Percentiles rank a stretch among this genome's conserved stretches.
Evolutionary conservation across 2,797 vertebrate genomes (phyloP).

Genomic region (Ibycter americanus): DNA sequence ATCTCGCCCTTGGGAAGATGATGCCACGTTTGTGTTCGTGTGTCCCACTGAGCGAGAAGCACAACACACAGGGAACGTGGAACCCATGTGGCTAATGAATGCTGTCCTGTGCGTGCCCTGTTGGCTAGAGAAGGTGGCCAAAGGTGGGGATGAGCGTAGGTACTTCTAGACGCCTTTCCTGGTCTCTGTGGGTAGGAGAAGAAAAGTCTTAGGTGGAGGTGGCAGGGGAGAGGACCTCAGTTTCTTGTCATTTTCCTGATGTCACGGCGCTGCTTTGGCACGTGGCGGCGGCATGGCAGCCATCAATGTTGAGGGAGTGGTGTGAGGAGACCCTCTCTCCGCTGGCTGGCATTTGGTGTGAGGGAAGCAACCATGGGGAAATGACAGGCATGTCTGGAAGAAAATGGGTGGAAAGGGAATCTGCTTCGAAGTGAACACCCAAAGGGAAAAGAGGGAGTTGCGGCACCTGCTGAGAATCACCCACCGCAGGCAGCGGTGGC

Average conservation of each 20-base stretch:
- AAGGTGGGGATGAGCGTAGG: accelerated
- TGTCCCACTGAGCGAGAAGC: background rate
- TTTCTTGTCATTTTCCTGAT: background rate
- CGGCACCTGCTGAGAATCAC: accelerated
- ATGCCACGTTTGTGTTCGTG: accelerated
- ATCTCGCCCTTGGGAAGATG: accelerated
- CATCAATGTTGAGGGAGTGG: background rate
- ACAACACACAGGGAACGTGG: accelerated
- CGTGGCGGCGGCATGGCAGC: accelerated
- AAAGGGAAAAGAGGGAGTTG: background rate
- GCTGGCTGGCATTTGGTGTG: accelerated
- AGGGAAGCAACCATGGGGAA: background rate
- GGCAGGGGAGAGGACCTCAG: accelerated
- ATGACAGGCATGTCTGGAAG: accelerated
- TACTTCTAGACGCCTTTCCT: background rate
- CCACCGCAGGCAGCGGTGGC: accelerated
- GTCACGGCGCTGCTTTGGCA: accelerated
- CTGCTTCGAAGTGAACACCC: background rate
- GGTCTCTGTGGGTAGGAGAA: accelerated
- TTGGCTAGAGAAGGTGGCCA: background rate
- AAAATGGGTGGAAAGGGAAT: background rate
- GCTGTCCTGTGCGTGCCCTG: accelerated
- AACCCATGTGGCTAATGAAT: accelerated
- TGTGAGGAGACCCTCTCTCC: accelerated
- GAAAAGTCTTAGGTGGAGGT: accelerated